These are phyloP conservation scores for Miniopterus natalensis DNA, from an alignment of 2,113 vertebrate genomes.

Conservation along the genomic window DNA sequence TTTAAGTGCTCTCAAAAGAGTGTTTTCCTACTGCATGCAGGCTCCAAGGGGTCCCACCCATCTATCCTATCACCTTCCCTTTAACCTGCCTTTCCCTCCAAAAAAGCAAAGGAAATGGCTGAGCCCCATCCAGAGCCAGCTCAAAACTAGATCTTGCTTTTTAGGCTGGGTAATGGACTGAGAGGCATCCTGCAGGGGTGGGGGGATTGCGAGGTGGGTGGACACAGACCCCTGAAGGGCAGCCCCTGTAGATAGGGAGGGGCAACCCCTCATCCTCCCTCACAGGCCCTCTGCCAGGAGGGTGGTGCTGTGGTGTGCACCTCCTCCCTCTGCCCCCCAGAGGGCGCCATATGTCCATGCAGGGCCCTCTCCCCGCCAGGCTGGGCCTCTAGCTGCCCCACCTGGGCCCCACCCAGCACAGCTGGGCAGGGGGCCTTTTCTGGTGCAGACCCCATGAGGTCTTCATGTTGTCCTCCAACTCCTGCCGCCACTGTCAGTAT, in stretches of 20 bases:
- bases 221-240: neutral
- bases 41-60: neutral
- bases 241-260: neutral
- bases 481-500: neutral
- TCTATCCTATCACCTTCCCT: neutral
- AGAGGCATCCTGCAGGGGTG: neutral
- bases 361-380: neutral
- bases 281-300: neutral
- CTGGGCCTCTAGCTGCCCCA: neutral
- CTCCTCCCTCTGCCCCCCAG: neutral
- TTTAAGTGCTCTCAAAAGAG: neutral
- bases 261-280: fast-evolving
- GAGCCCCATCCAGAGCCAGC: neutral
- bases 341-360: neutral
- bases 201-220: neutral
- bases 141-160: neutral
- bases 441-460: neutral
- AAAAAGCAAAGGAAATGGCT: neutral
- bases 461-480: neutral
- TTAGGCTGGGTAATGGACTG: neutral
- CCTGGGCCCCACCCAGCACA: neutral
- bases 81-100: neutral
- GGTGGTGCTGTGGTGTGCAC: fast-evolving
- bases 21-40: neutral
- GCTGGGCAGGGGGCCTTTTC: neutral